Base-by-base conservation (phyloP, 1,140 invertebrate genomes). In the Thrips palmi region DNA sequence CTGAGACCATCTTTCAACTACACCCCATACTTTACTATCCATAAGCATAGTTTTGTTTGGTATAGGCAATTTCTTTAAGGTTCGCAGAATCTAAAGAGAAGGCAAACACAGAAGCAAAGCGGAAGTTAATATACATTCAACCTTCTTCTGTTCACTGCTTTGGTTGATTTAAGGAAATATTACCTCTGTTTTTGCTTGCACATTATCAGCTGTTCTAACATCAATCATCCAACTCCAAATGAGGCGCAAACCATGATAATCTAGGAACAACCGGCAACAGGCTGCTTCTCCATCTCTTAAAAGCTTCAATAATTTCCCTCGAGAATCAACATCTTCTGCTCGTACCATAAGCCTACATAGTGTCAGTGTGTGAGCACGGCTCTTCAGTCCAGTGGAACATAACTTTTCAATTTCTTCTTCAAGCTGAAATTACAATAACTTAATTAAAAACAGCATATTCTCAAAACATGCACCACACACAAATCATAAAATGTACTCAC, bases 141-240 rank as follows among this genome's bases (percentile, higher is more conserved):
- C 23, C 22, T 36, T 12, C n/a, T n/a, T n/a, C n/a, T n/a, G n/a
- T n/a, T n/a, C n/a, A n/a, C n/a, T n/a, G n/a, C 11, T 8, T 10
- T n/a, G n/a, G n/a, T n/a, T 2, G 7, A 17, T 17, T 10, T 8
- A 37, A 37, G 6, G 22, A n/a, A 21, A 21, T 39, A 18, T 34
- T 12, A 34, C 14, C 15, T 19, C 17, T 22, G n/a, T 14, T 34
- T 8, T 11, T 34, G 10, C 14, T 6, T 38, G 6, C 7, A 33
- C 6, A 35, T 10, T 5, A 38, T 33, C n/a, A 7, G 6, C 7
- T 37, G n/a, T 33, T 6, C 7, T 38, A 7, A 38, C 64, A 50
- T 82, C 76, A 46, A 73, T 70, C 70, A 93, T 92, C 74, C 91
- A 96, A 28, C 81, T 84, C 64, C 87, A 87, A 27, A 97, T 64